Evolutionary conservation across 2,797 vertebrate species (phyloP).

Genomic region (Peromyscus attwateri): DNA sequence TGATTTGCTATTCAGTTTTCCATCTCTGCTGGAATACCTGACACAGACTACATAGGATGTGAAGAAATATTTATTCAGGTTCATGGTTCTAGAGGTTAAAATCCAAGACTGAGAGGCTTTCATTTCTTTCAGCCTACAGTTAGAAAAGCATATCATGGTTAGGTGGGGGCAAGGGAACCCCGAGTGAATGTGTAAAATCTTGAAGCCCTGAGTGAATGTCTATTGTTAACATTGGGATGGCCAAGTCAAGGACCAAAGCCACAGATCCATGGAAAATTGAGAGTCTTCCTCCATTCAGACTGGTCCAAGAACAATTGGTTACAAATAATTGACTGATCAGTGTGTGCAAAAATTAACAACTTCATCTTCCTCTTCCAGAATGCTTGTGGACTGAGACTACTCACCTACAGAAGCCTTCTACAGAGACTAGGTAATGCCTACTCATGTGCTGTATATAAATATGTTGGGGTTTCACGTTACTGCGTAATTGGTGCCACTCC

Average conservation of each 20-base stretch:
- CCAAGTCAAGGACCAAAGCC: not conserved
- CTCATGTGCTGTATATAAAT: not conserved
- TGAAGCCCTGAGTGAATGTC: not conserved
- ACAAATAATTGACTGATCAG: not conserved
- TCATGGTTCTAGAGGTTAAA: not conserved
- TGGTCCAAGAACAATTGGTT: not conserved
- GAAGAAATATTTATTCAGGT: not conserved
- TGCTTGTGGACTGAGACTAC: too few relatives aligned
- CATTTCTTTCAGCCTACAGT: not conserved
- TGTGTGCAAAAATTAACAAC: too few relatives aligned
- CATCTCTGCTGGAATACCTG: too few relatives aligned
- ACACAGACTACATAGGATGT: not conserved
- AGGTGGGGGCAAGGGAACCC: not conserved
- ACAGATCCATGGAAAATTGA: not conserved
- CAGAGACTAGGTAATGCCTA: not conserved
- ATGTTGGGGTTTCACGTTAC: not conserved
- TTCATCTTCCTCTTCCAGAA: not conserved
- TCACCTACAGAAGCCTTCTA: not conserved
- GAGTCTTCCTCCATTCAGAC: not conserved
- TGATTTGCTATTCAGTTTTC: not conserved
- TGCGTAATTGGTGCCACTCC: not conserved
- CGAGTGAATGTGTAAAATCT: too few relatives aligned
- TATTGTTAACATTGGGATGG: not conserved
- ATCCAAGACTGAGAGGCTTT: not conserved
- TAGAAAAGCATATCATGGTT: too few relatives aligned